Evolutionary conservation across 2,113 vertebrate genomes (phyloP).

Genomic region (Atlantisia rogersi): DNA sequence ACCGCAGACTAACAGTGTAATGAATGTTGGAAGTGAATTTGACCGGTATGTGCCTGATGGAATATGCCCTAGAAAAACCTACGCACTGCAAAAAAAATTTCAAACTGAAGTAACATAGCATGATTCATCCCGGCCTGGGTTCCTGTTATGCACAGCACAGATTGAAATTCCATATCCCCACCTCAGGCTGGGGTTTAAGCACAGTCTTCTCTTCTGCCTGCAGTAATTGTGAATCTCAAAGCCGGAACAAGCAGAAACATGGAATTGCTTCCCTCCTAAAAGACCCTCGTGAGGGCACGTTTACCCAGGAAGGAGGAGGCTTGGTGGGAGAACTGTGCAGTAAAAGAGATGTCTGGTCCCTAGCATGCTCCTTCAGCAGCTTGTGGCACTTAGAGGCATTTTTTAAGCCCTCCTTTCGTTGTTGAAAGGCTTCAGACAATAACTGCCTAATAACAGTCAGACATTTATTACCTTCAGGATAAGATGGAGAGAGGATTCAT

Average conservation of each 20-base stretch:
- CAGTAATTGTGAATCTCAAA: background rate
- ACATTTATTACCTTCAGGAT: background rate
- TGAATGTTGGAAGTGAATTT: background rate
- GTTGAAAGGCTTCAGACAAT: background rate
- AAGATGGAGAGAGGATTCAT: background rate
- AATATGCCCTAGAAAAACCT: slow-evolving; percentile 63
- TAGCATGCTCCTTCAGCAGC: background rate
- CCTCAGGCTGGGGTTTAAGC: slow-evolving; percentile 19
- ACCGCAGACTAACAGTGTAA: background rate
- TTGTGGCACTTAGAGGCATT: background rate
- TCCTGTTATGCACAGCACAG: slow-evolving; percentile 64
- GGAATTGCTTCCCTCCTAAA: background rate
- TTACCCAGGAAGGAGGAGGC: background rate
- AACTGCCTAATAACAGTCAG: background rate
- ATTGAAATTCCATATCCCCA: slow-evolving; percentile 57
- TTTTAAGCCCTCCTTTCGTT: background rate
- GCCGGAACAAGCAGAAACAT: background rate
- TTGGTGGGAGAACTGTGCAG: background rate
- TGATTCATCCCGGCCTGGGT: slow-evolving; percentile 61
- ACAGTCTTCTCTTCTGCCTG: background rate
- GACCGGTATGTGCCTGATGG: slow-evolving; percentile 8
- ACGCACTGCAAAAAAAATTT: slow-evolving; percentile 36
- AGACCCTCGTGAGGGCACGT: background rate
- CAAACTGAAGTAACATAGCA: slow-evolving; percentile 19
- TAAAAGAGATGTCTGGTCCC: background rate